These are phyloP conservation scores for Atethmia centrago DNA, from an alignment of 2,888 invertebrate species.

Conservation along the genomic window DNA sequence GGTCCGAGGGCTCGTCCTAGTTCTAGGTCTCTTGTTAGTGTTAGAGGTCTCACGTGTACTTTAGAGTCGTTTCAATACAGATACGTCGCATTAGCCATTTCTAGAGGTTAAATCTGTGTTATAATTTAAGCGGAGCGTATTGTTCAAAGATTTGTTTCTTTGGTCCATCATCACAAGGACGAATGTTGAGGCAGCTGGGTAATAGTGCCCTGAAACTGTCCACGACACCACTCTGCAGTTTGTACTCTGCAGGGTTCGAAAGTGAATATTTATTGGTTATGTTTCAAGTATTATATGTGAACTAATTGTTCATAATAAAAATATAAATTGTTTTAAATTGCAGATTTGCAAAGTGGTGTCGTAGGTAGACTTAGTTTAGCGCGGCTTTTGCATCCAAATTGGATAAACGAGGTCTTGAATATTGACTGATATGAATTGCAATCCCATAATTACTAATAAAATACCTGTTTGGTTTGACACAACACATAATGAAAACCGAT, in stretches of 20 bases:
- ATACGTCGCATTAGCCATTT: conserved; percentile 77
- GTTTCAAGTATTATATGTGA: conserved; percentile 57
- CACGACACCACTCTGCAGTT: conserved; percentile 45
- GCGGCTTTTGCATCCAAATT: conserved; percentile 59
- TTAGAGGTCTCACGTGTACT: conserved; percentile 79
- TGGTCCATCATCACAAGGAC: conserved; percentile 73
- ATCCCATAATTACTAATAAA: conserved; percentile 64
- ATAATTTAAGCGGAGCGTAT: conserved; percentile 75
- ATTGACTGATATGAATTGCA: conserved; percentile 65
- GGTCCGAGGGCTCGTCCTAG: conserved; percentile 74
- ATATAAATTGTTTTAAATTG: conserved; percentile 50
- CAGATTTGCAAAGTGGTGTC: conserved; percentile 51
- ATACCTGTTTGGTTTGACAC: conserved; percentile 56
- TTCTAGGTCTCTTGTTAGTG: conserved; percentile 81
- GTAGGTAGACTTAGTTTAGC: conserved; percentile 44
- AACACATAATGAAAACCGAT: conserved; percentile 38
- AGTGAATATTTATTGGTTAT: conserved; percentile 61
- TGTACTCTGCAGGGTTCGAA: conserved; percentile 26
- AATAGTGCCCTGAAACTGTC: conserved; percentile 25
- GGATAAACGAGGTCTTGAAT: conserved; percentile 49
- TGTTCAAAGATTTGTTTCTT: conserved; percentile 62
- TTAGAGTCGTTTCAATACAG: conserved; percentile 76
- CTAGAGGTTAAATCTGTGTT: conserved; percentile 82
- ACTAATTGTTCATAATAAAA: conserved; percentile 45
- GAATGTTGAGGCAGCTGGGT: conserved; percentile 70